Conservation (phyloP, 2,797 vertebrate genomes). For the Tiaroga cobitis region DNA sequence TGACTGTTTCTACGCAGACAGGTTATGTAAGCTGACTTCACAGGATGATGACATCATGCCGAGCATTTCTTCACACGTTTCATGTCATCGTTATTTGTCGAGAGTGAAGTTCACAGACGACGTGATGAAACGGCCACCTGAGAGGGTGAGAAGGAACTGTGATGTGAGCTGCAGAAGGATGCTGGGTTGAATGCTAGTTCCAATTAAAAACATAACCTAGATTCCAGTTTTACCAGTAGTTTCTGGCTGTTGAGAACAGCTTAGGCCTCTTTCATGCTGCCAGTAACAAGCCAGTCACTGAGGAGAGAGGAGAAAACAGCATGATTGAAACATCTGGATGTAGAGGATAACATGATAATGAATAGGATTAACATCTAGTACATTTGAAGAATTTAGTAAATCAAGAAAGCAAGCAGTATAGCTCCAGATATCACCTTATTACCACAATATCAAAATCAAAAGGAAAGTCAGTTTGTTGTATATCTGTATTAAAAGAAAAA, state of each 20-base stretch:
- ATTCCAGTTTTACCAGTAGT: conserved; percentile 34
- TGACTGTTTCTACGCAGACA: conserved; percentile 63
- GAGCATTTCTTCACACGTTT: conserved; percentile 3
- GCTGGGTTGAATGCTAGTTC: not conserved
- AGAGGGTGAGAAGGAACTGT: conserved; percentile 15
- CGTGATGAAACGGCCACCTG: conserved; percentile 13
- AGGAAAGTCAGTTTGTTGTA: not conserved
- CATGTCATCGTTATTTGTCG: conserved; percentile 30
- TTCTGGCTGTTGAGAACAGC: not conserved
- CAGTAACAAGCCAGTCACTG: conserved; percentile 62
- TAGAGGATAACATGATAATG: not conserved
- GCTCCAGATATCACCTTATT: not conserved
- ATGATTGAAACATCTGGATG: not conserved
- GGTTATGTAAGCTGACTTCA: conserved; percentile 58
- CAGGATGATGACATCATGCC: conserved; percentile 57
- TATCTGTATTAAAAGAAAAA: not conserved
- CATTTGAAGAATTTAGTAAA: not conserved
- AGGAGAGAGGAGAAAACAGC: conserved; percentile 3
- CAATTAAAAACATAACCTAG: not conserved
- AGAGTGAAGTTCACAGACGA: conserved; percentile 19
- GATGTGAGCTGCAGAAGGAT: not conserved
- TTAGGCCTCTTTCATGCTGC: conserved; percentile 46
- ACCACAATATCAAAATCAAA: not conserved
- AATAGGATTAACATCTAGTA: no score
- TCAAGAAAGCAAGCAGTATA: not conserved